These are phyloP conservation scores for Limosa lapponica DNA, from an alignment of 2,797 vertebrate species.

Conservation along the genomic window DNA sequence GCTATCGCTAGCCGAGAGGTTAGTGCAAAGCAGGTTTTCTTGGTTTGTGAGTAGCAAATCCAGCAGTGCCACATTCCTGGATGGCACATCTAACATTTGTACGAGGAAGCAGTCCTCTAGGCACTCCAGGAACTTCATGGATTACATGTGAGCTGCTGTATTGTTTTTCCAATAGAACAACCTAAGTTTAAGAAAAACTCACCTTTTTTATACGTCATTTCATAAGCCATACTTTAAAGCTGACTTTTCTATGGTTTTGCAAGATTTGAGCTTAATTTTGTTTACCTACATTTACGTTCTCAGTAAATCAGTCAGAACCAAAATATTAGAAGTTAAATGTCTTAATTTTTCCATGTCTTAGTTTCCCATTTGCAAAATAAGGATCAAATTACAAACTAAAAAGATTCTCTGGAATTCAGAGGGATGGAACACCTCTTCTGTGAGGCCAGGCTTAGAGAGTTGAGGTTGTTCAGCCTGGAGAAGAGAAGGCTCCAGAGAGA, in stretches of 20 bases:
- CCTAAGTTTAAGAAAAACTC: neutral
- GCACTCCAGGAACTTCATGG: neutral
- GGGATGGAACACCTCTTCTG: neutral
- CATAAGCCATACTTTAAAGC: neutral
- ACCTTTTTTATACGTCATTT: neutral
- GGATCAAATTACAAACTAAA: neutral
- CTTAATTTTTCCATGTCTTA: neutral
- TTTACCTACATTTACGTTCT: neutral
- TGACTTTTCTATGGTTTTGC: neutral
- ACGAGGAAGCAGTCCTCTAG: neutral
- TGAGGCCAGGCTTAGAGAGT: neutral
- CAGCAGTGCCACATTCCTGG: neutral
- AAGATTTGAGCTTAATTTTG: neutral
- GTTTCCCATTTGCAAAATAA: neutral
- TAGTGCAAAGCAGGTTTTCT: neutral
- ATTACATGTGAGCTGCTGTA: neutral
- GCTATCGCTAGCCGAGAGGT: neutral
- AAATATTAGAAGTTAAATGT: neutral
- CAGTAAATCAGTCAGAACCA: neutral
- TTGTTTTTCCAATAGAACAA: neutral
- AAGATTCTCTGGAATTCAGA: neutral
- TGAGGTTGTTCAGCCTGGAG: too few relatives aligned
- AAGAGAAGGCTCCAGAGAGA: too few relatives aligned
- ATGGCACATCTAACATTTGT: neutral
- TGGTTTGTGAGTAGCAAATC: neutral